Conservation (phyloP, 1,140 invertebrate species). For the Leptopilina clavipes region DNA sequence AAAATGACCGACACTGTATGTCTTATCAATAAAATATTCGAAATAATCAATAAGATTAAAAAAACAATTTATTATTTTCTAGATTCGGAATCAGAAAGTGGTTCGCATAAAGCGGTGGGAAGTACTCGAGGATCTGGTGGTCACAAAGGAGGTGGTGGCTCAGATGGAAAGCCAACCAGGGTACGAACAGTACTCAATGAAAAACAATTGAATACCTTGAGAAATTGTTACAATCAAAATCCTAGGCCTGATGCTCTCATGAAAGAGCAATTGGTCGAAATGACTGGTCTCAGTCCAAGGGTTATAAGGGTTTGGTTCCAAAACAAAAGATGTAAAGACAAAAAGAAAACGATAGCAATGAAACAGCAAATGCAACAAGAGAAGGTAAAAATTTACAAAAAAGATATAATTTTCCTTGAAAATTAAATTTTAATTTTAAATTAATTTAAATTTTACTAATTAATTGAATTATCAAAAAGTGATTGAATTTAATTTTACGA, state of each 20-base stretch:
- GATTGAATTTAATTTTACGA: conserved; percentile 49
- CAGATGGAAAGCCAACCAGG: conserved; percentile 96
- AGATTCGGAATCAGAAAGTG: conserved; percentile 90
- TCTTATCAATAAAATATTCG: not conserved
- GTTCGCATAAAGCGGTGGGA: conserved; percentile 85
- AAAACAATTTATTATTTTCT: not conserved
- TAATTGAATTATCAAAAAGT: not conserved
- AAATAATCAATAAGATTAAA: not conserved
- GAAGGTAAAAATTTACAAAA: conserved; percentile 82
- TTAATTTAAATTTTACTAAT: not conserved
- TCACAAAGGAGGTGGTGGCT: conserved; percentile 78
- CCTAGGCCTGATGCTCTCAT: conserved; percentile 98
- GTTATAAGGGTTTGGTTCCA: conserved; percentile 99
- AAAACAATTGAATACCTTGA: conserved; percentile 96
- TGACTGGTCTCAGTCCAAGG: conserved; percentile 95
- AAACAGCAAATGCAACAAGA: conserved; percentile 95
- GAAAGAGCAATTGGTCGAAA: conserved; percentile 99
- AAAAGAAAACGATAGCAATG: conserved; percentile 97
- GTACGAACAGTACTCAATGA: conserved; percentile 99
- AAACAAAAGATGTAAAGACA: conserved; percentile 99
- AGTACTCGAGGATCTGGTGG: conserved; percentile 71
- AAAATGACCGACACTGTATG: not conserved
- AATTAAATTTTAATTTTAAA: too few species aligned
- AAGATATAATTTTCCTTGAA: too few species aligned
- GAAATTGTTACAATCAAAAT: conserved; percentile 97